Evolutionary conservation across 2,113 vertebrate species (phyloP).

Genomic region (Potamarius usumacintae): DNA sequence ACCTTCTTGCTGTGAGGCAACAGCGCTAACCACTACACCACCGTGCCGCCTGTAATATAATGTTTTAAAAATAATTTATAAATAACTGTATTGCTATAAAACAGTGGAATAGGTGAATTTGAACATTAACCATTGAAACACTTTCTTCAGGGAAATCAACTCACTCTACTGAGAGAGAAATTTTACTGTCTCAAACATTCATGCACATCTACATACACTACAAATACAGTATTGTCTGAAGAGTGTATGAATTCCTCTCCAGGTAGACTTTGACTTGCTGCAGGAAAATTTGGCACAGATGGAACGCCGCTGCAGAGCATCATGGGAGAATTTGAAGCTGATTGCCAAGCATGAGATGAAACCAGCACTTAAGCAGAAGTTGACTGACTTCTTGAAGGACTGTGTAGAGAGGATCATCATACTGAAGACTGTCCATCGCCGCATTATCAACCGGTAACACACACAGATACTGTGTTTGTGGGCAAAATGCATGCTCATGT

Average conservation of each 20-base stretch:
- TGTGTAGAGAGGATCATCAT: conserved; percentile 95
- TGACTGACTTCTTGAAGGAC: conserved; percentile 96
- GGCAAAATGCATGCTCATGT: neutral
- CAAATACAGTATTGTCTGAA: neutral
- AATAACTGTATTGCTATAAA: too few relatives aligned
- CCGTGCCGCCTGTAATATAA: too few relatives aligned
- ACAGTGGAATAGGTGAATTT: too few relatives aligned
- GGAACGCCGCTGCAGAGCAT: conserved; percentile 94
- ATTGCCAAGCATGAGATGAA: conserved; percentile 98
- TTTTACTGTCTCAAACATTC: neutral
- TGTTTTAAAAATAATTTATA: too few relatives aligned
- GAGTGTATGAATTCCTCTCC: conserved; percentile 53
- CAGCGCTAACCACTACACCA: too few relatives aligned
- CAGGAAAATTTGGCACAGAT: conserved; percentile 94
- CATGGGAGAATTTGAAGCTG: conserved; percentile 96
- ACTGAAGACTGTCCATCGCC: conserved; percentile 92
- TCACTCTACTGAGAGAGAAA: too few relatives aligned
- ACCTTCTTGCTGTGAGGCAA: too few relatives aligned
- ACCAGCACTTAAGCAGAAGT: conserved; percentile 89
- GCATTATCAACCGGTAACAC: conserved; percentile 92
- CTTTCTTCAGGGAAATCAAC: too few relatives aligned
- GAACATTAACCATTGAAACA: too few relatives aligned
- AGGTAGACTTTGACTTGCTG: conserved; percentile 97
- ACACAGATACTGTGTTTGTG: neutral
- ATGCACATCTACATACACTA: neutral